A percentile compares a stretch with the other conserved stretches of the same genome.
phyloP scores from a whole-genome alignment of 92 coral and sea anemone species.

The Heliopora coerulea region DNA sequence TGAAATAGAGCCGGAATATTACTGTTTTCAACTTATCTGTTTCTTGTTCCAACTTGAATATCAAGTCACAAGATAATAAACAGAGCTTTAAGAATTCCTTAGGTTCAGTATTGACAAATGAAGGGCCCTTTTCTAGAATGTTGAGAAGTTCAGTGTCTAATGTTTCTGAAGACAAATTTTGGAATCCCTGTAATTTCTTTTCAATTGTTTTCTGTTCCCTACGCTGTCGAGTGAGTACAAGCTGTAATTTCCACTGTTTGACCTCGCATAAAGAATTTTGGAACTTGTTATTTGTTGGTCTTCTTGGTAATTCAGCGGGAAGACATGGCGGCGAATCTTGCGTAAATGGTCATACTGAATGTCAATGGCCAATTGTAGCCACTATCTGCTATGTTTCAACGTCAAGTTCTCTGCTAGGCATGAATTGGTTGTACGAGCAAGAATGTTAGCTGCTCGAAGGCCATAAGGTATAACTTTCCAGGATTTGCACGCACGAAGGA shows the following conservation, averaged over 20 bases:
- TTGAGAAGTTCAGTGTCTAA: neutral
- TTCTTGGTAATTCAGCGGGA: constrained; percentile 23
- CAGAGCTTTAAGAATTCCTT: too few species aligned
- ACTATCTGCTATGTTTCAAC: constrained; percentile 36
- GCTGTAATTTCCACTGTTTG: too few species aligned
- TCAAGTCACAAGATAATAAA: too few species aligned
- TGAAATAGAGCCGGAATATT: too few species aligned
- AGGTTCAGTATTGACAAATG: constrained; percentile 38
- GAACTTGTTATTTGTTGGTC: too few species aligned
- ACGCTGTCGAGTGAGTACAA: too few species aligned
- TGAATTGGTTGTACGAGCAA: constrained; percentile 26
- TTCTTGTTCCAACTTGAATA: too few species aligned
- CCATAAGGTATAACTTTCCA: constrained; percentile 16
- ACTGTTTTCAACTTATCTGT: too few species aligned
- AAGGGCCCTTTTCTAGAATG: constrained; percentile 31
- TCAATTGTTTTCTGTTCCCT: too few species aligned
- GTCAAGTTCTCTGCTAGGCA: constrained; percentile 31
- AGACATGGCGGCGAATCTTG: constrained; percentile 15
- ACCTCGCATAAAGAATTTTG: too few species aligned
- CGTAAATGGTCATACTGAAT: constrained; percentile 30
- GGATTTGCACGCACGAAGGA: constrained; percentile 3
- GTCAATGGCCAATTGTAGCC: constrained; percentile 30
- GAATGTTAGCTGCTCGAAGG: constrained; percentile 15
- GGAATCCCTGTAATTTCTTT: constrained; percentile 7
- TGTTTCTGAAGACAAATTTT: constrained; percentile 7